A percentile compares a stretch with the other conserved stretches of the same genome.
Evolutionary conservation across 2,797 vertebrate species (phyloP).

Genomic region (Myripristis murdjan): DNA sequence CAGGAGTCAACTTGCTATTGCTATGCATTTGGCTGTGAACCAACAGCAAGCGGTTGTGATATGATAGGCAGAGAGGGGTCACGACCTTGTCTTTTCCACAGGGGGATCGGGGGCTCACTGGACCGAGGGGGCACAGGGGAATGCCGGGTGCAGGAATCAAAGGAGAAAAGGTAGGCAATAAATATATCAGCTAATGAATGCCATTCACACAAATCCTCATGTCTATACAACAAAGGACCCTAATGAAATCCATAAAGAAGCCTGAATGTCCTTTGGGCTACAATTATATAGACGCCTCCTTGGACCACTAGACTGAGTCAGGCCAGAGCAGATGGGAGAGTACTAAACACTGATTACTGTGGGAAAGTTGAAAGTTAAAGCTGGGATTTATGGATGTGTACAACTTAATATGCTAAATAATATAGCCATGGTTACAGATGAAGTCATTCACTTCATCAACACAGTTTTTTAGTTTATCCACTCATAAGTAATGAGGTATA

Average conservation of each 20-base stretch:
- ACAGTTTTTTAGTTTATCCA: not conserved
- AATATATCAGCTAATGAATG: constrained; percentile 70
- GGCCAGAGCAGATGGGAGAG: constrained; percentile 31
- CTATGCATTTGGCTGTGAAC: constrained; percentile 50
- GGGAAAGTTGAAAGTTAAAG: constrained; percentile 39
- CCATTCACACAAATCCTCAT: constrained; percentile 35
- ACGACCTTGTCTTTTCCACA: constrained; percentile 75
- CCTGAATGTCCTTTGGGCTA: constrained; percentile 38
- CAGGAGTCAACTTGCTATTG: constrained; percentile 62
- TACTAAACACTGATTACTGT: constrained; percentile 39
- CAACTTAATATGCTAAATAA: constrained; percentile 6
- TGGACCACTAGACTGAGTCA: constrained; percentile 21
- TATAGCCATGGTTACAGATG: not conserved
- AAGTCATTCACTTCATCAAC: not conserved
- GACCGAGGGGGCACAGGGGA: constrained; percentile 88
- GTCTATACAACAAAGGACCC: constrained; percentile 60
- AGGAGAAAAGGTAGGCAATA: constrained; percentile 91
- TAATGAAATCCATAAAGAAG: constrained; percentile 67
- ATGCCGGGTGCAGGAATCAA: constrained; percentile 90
- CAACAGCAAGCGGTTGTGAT: constrained; percentile 47
- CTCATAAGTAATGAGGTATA: not conserved
- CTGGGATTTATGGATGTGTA: constrained; percentile 1
- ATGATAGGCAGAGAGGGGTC: constrained; percentile 47
- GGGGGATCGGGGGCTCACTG: constrained; percentile 91
- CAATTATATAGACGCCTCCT: constrained; percentile 28